phyloP scores from a whole-genome alignment of 23 tunicate species.

The Trididemnum nubilum region DNA sequence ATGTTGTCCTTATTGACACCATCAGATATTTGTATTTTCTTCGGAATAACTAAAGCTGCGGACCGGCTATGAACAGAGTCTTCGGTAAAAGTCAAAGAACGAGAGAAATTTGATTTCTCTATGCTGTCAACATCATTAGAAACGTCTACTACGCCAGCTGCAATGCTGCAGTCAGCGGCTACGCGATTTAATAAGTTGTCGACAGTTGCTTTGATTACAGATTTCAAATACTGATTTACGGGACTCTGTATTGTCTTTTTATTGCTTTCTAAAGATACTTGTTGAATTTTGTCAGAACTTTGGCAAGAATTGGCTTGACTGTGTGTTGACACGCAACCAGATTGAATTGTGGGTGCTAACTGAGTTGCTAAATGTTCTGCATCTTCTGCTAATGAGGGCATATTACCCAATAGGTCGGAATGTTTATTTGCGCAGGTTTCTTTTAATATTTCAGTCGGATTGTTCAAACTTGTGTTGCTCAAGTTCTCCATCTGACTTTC shows the following conservation, averaged over 20 bases:
- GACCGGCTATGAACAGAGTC: no score
- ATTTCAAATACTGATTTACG: background rate
- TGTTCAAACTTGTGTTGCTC: no score
- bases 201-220: constrained; percentile 13
- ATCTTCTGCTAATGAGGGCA: background rate
- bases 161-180: background rate
- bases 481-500: no score
- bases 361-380: background rate
- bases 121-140: no score
- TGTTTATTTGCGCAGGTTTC: background rate
- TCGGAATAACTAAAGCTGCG: no score
- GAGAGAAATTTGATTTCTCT: no score
- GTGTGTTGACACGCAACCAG: background rate
- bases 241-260: background rate
- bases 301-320: no score
- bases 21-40: no score
- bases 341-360: background rate
- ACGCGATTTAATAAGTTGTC: constrained; percentile 4
- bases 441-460: no score
- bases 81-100: no score
- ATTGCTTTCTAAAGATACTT: background rate
- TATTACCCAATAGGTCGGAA: background rate
- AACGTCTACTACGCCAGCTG: no score
- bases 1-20: no score
- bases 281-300: background rate